phyloP scores from a whole-genome alignment of 2,113 vertebrate genomes.

The Phoxinus phoxinus region DNA sequence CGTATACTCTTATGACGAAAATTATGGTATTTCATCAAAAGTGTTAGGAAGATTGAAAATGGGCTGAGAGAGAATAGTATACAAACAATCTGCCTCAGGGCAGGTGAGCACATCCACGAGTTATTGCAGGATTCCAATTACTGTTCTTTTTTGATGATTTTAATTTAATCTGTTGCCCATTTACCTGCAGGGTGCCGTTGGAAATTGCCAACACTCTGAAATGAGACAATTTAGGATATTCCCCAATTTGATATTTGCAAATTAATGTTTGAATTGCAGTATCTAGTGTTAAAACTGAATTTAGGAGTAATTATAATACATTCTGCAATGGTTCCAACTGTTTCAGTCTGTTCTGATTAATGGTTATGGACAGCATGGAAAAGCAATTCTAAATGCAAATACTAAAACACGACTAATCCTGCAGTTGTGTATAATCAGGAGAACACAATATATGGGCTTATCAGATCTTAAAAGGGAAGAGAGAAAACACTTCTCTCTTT shows the following conservation, averaged over 20 bases:
- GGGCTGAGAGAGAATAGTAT: neutral
- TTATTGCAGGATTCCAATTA: conserved; percentile 1
- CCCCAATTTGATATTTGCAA: neutral
- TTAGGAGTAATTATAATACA: neutral
- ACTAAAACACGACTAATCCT: too few relatives aligned
- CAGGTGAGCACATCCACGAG: neutral
- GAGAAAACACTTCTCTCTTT: too few relatives aligned
- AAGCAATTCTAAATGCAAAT: neutral
- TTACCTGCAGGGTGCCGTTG: neutral
- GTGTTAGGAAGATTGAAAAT: neutral
- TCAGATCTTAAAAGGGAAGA: too few relatives aligned
- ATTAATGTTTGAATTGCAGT: neutral
- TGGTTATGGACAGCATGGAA: neutral
- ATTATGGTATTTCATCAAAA: neutral
- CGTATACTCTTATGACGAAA: neutral
- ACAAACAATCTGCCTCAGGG: neutral
- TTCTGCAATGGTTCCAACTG: neutral
- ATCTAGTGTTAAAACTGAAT: neutral
- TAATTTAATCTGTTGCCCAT: neutral
- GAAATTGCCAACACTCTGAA: neutral
- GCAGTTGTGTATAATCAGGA: too few relatives aligned
- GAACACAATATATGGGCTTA: too few relatives aligned
- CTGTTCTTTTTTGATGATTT: neutral
- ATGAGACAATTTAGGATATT: neutral
- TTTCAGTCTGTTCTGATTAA: neutral